A percentile compares a stretch with the other conserved stretches of the same genome.
Conservation (phyloP, 1,140 invertebrate genomes). For the Philotrypesis tridentata region DNA sequence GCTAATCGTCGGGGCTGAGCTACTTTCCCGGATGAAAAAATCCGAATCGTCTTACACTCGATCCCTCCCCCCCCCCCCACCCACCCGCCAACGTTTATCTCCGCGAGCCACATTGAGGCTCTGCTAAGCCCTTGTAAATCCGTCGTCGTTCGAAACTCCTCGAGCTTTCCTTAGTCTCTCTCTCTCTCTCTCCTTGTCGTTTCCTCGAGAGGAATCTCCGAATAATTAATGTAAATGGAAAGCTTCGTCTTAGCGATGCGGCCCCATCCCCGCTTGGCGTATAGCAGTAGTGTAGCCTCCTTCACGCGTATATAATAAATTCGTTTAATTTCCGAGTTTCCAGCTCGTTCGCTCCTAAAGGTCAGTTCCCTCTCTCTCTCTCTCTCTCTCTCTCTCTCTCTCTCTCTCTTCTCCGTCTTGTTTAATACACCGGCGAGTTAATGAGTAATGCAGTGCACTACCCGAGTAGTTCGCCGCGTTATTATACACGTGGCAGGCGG, state of each 20-base stretch:
- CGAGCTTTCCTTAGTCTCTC: too few species aligned
- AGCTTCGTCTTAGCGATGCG: not conserved
- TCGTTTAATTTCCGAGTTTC: not conserved
- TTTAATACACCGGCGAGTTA: not conserved
- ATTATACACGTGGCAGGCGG: too few species aligned
- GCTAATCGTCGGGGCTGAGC: not conserved
- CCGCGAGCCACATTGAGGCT: constrained; percentile 14
- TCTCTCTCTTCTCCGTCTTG: not conserved
- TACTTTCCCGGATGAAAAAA: not conserved
- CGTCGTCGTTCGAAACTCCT: not conserved
- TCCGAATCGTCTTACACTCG: not conserved
- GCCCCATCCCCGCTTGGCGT: constrained; percentile 2
- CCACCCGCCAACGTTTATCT: constrained; percentile 8
- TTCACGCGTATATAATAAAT: not conserved
- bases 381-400: too few species aligned
- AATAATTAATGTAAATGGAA: constrained; percentile 42
- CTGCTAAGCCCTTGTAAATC: constrained; percentile 27
- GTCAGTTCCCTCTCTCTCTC: too few species aligned
- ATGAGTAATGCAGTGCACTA: not conserved
- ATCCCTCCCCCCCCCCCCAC: not conserved
- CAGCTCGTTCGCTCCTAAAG: too few species aligned
- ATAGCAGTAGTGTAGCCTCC: not conserved
- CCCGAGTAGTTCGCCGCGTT: not conserved
- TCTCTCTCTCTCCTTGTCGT: not conserved
- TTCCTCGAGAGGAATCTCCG: constrained; percentile 6